Conservation (phyloP, 2,888 invertebrate species). For the Meiosimyza decipiens region DNA sequence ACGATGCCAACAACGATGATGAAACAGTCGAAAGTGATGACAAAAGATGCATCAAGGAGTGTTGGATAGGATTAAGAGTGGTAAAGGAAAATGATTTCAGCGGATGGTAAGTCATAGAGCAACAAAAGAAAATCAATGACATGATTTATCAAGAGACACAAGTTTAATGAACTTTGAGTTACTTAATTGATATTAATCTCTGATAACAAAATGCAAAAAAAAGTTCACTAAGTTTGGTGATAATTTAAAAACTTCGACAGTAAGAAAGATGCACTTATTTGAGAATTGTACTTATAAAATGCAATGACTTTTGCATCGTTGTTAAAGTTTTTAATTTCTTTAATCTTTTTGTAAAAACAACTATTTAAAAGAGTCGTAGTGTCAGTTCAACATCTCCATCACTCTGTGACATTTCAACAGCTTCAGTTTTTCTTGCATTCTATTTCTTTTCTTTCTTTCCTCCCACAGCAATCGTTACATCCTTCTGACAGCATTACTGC, state of each 20-base stretch:
- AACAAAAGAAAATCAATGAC: background rate
- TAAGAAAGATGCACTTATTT: too few species aligned
- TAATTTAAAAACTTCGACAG: too few species aligned
- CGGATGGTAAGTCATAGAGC: constrained; percentile 2
- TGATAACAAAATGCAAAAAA: too few species aligned
- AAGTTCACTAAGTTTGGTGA: too few species aligned
- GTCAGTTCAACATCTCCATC: too few species aligned
- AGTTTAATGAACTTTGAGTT: background rate
- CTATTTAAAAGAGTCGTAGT: too few species aligned
- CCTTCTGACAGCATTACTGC: constrained; percentile 51
- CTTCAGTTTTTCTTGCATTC: background rate
- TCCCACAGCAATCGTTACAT: constrained; percentile 39
- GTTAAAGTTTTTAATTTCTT: background rate
- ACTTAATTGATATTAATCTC: too few species aligned
- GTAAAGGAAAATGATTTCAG: constrained; percentile 3
- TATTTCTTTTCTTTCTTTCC: background rate
- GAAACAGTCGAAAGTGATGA: constrained; percentile 35
- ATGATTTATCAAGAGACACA: background rate
- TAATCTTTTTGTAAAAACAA: background rate
- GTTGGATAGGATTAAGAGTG: constrained; percentile 41
- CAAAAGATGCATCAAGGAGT: constrained; percentile 37
- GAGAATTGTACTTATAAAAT: too few species aligned
- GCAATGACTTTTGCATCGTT: too few species aligned
- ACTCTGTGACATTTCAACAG: too few species aligned
- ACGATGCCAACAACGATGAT: constrained; percentile 16